phyloP scores from a whole-genome alignment of 2,113 vertebrate species.

The Aix galericulata region DNA sequence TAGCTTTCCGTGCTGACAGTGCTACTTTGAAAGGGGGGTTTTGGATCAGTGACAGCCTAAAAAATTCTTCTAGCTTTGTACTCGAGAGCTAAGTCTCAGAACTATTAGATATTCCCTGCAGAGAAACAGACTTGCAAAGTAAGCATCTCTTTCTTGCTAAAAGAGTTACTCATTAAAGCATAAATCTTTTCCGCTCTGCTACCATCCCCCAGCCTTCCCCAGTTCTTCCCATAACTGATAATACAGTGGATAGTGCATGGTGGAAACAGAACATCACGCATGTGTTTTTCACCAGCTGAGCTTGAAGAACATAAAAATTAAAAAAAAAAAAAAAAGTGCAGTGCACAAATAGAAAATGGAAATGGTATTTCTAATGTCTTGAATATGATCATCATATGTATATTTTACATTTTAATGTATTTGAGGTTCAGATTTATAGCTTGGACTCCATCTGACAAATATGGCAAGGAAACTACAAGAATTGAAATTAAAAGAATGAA shows the following conservation, averaged over 20 bases:
- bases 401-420: background rate
- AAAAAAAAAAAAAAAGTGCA: background rate
- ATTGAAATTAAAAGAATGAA: background rate
- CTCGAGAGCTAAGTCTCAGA: background rate
- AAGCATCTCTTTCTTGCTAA: constrained; percentile 51
- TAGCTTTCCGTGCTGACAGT: constrained; percentile 40
- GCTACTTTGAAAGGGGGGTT: constrained; percentile 44
- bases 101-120: constrained; percentile 55
- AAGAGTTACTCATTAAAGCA: constrained; percentile 58
- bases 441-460: background rate
- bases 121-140: constrained; percentile 64
- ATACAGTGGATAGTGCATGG: background rate
- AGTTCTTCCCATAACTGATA: background rate
- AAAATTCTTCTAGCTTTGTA: constrained; percentile 58
- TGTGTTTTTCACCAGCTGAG: constrained; percentile 11
- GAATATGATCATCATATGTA: background rate
- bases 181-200: constrained; percentile 11
- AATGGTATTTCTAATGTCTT: background rate
- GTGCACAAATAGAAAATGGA: background rate
- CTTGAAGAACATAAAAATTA: background rate
- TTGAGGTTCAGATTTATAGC: background rate
- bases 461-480: background rate
- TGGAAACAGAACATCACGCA: constrained; percentile 26
- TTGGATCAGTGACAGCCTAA: constrained; percentile 56
- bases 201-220: constrained; percentile 22